Evolutionary conservation across 2,888 invertebrate species (phyloP).

Genomic region (Drosophila hamatofila): DNA sequence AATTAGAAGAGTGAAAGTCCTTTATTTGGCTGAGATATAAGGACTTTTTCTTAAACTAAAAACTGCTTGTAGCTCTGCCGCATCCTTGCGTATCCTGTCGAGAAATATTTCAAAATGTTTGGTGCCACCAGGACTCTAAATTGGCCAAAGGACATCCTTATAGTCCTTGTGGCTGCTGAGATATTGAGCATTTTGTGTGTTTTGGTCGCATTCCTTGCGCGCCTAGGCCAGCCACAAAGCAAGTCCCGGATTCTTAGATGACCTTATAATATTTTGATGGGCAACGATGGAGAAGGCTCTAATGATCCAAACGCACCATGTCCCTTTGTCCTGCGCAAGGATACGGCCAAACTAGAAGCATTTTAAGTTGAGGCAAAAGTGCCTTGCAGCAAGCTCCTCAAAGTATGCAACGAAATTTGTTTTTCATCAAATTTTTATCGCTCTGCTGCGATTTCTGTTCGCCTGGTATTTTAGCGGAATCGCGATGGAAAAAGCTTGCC

Average conservation of each 20-base stretch:
- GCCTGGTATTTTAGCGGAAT: not conserved
- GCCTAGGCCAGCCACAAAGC: not conserved
- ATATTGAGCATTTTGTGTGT: conserved; percentile 1
- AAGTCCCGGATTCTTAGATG: conserved; percentile 2
- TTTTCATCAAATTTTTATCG: not conserved
- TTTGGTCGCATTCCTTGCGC: not conserved
- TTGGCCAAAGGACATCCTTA: not conserved
- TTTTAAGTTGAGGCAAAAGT: not conserved
- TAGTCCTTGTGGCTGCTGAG: not conserved
- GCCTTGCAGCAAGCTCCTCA: not conserved
- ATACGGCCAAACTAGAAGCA: not conserved
- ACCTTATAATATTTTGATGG: not conserved
- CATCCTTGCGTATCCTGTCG: not conserved
- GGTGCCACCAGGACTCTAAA: not conserved
- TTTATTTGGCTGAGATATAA: not conserved
- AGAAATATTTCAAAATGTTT: not conserved
- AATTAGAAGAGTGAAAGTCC: not conserved
- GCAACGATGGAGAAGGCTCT: not conserved
- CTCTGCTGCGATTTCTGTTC: not conserved
- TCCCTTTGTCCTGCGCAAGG: not conserved
- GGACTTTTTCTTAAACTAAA: not conserved
- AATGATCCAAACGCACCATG: not conserved
- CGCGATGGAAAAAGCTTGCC: not conserved
- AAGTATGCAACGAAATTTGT: not conserved
- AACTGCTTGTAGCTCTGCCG: not conserved